phyloP scores from a whole-genome alignment of 2,113 vertebrate genomes.

The Sula dactylatra region DNA sequence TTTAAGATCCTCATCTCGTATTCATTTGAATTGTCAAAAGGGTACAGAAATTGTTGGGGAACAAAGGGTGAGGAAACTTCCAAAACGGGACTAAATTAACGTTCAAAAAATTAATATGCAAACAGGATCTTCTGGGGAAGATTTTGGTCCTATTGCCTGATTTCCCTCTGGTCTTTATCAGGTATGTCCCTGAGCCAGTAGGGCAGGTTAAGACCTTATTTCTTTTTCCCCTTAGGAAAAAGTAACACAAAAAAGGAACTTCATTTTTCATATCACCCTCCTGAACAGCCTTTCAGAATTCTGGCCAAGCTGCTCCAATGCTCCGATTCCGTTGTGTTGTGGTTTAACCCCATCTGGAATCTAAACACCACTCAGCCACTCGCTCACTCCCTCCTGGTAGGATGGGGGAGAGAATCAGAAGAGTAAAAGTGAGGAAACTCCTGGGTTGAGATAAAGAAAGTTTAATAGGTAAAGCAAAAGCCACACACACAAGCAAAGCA shows the following conservation, averaged over 20 bases:
- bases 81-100: background rate
- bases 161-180: background rate
- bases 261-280: background rate
- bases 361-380: too few relatives aligned
- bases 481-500: too few relatives aligned
- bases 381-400: too few relatives aligned
- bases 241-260: background rate
- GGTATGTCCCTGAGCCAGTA: background rate
- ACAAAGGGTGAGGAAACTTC: background rate
- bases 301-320: background rate
- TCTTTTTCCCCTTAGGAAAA: background rate
- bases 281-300: background rate
- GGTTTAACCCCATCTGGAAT: too few relatives aligned
- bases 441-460: too few relatives aligned
- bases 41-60: background rate
- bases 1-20: background rate
- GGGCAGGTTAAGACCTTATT: background rate
- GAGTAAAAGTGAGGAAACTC: too few relatives aligned
- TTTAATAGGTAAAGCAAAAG: too few relatives aligned
- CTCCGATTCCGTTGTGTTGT: background rate
- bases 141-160: background rate
- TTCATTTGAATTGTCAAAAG: background rate
- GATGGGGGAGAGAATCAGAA: too few relatives aligned
- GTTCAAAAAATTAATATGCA: background rate
- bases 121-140: background rate